phyloP scores from a whole-genome alignment of 2,113 vertebrate genomes.

The Pluvialis apricaria region DNA sequence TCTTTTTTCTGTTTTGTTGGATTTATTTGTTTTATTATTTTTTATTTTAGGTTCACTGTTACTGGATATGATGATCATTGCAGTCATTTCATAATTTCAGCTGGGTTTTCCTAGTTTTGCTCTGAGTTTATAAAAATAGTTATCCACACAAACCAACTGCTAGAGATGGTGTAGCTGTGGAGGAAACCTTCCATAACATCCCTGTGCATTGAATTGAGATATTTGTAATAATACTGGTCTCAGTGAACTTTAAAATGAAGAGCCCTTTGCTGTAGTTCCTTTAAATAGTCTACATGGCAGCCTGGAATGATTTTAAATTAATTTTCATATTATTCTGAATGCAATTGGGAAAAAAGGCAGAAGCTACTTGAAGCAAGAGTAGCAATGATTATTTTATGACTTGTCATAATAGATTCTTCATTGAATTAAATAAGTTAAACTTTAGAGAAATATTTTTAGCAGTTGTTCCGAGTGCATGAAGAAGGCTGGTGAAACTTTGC shows the following conservation, averaged over 20 bases:
- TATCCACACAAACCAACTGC: not conserved
- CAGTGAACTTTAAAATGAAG: not conserved
- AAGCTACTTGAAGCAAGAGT: not conserved
- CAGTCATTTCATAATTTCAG: not conserved
- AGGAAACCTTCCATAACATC: not conserved
- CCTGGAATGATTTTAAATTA: not conserved
- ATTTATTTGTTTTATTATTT: not conserved
- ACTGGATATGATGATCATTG: not conserved
- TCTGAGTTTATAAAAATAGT: not conserved
- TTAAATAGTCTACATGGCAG: not conserved
- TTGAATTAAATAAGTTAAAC: not conserved
- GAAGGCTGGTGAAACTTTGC: not conserved
- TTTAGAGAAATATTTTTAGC: not conserved
- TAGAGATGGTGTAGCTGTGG: not conserved
- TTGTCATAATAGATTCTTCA: not conserved
- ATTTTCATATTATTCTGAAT: not conserved
- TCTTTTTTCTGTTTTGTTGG: not conserved
- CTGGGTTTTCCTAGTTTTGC: not conserved
- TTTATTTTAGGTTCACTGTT: not conserved
- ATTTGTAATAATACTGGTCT: not conserved
- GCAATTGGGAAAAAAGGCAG: not conserved
- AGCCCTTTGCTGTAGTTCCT: not conserved
- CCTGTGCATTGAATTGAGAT: not conserved
- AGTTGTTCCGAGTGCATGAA: not conserved
- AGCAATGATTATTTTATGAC: not conserved